A percentile compares a stretch with the other conserved stretches of the same genome.
Conservation (phyloP, 1,140 invertebrate species). For the Watersipora subatra region DNA sequence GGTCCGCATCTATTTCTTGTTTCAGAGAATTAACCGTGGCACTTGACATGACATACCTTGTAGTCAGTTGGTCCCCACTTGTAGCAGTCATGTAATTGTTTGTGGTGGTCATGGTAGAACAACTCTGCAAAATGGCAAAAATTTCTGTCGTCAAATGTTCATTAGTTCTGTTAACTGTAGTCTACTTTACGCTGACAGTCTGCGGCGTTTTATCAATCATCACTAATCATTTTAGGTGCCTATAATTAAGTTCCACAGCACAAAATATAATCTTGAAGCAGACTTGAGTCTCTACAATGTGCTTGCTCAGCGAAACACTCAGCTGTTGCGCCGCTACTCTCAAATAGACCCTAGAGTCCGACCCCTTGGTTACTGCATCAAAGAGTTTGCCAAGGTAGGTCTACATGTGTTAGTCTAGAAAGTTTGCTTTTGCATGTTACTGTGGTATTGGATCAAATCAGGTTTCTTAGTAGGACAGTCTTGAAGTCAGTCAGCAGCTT, state of each 20-base stretch:
- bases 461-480: not conserved
- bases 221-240: too few species aligned
- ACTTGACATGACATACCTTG: too few species aligned
- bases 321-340: slow-evolving; percentile 44
- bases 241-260: slow-evolving; percentile 49
- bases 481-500: not conserved
- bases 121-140: too few species aligned
- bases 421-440: not conserved
- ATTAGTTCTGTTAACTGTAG: too few species aligned
- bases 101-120: too few species aligned
- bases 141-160: too few species aligned
- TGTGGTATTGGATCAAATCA: not conserved
- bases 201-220: too few species aligned
- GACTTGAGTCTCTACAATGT: slow-evolving; percentile 53
- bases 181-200: too few species aligned
- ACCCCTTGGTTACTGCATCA: slow-evolving; percentile 47
- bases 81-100: too few species aligned
- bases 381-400: slow-evolving; percentile 47
- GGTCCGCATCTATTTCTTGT: too few species aligned
- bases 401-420: not conserved
- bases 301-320: slow-evolving; percentile 48
- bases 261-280: slow-evolving; percentile 42
- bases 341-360: slow-evolving; percentile 46
- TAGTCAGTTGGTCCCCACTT: too few species aligned
- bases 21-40: too few species aligned